Evolutionary conservation across 2,797 vertebrate genomes (phyloP), one percentile per base, ranked within the genome.

Genomic region (Chromobotia macracanthus): DNA sequence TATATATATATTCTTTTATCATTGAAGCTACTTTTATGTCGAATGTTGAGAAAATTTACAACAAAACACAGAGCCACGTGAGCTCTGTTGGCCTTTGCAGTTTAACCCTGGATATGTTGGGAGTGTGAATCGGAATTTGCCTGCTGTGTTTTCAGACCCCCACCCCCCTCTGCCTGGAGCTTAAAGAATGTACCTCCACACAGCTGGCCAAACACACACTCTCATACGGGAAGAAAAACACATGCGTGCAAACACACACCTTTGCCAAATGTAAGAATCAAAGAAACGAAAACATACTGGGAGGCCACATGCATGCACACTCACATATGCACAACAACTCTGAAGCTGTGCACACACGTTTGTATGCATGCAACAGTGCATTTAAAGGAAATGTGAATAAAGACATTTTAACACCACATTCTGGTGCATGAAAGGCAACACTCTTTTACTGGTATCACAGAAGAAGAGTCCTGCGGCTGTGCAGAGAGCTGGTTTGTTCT

Each of bases 401-500:
- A 15, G 13, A n/a, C 16, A 0, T 23, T 10, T 8, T n/a, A 12
- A 16, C 21, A 31, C n/a, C 13, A 60, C 3, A 25, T 9, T 38
- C 38, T 31, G 16, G 4, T 60, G 65, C 2, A 23, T 65, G 28
- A 51, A 61, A 53, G 28, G 7, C 18, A 41, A 41, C 31, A 48
- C 13, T 19, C 2, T 60, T 82, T 63, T 12, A n/a, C 80, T 77
- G 81, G 78, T 31, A 83, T 70, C 67, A 85, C 86, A 88, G 86
- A 87, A 87, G 86, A 75, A 84, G 64, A 61, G 1, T 75, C 46
- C 77, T 83, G 63, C 38, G 7, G 82, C 88, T 89, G 87, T 82
- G 79, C 80, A 79, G 83, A 82, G 83, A 87, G 86, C 89, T 88
- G 88, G 87, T 86, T 89, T 90, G 86, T 83, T 86, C 72, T 79